Evolutionary conservation across 2,797 vertebrate species (phyloP).

Genomic region (Xenopus petersii): DNA sequence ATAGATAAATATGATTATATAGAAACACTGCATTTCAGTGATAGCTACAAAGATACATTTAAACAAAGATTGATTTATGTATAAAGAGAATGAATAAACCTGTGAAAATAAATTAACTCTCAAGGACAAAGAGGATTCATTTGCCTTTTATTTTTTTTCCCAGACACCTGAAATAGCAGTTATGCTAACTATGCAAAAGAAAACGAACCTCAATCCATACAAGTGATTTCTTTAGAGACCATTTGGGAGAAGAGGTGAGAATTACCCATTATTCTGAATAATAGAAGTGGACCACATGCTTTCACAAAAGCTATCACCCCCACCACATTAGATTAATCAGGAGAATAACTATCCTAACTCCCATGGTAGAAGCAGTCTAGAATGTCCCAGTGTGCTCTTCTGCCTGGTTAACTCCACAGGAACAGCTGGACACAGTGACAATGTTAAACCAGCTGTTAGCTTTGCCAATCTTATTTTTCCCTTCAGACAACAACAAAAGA

Average conservation of each 20-base stretch:
- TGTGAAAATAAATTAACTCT: constrained; percentile 31
- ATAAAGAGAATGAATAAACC: background rate
- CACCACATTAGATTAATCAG: constrained; percentile 61
- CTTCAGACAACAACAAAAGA: constrained; percentile 53
- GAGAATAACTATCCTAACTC: constrained; percentile 60
- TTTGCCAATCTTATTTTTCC: constrained; percentile 46
- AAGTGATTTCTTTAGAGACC: constrained; percentile 56
- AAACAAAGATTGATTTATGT: too few relatives aligned
- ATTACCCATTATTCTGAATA: constrained; percentile 57
- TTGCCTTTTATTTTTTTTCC: constrained; percentile 70
- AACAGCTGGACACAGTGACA: constrained; percentile 51
- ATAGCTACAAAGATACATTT: too few relatives aligned
- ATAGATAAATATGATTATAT: too few relatives aligned
- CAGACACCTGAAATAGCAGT: constrained; percentile 62
- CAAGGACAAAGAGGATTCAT: constrained; percentile 59
- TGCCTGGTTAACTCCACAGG: constrained; percentile 53
- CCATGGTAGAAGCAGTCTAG: constrained; percentile 47
- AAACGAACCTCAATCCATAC: constrained; percentile 59
- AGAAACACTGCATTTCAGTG: too few relatives aligned
- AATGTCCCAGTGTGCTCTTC: constrained; percentile 29
- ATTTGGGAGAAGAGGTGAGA: constrained; percentile 53
- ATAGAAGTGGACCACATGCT: constrained; percentile 43
- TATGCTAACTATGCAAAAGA: constrained; percentile 62
- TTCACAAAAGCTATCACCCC: constrained; percentile 56
- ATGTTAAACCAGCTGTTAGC: constrained; percentile 54